Evolutionary conservation across 1,140 invertebrate genomes (phyloP), one percentile per base, ranked within the genome.

Genomic region (Leptinotarsa defecta): DNA sequence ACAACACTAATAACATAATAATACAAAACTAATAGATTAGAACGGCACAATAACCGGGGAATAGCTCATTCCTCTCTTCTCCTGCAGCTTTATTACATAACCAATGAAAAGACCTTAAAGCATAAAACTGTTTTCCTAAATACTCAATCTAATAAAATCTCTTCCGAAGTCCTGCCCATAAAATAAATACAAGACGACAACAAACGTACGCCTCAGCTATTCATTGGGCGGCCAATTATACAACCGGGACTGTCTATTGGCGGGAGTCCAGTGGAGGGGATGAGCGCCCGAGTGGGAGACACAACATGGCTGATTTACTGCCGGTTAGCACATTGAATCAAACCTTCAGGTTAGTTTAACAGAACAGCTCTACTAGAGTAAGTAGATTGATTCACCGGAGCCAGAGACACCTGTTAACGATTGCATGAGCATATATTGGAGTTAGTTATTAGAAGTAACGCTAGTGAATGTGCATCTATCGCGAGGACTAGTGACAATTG

Each of bases 251-350:
- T 64, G 20, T 65, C 24, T 62, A 81, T 82, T 81, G 82, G 80
- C 62, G 48, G 70, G 17, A n/a, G 3, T 15, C 3, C 11, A 20
- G 13, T 22, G 68, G 79, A 74, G 77, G 77, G 79, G 80, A 76
- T 70, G 73, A 52, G 48, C 61, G 68, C 57, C 27, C 8, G 49
- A 48, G 79, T 76, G 78, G 82, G 82, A 81, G 74, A 79, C 73
- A 80, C 79, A 84, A 84, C 79, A 84, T 84, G 83, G 83, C 83
- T 84, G 83, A 84, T 84, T 84, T 84, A 84, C 81, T 82, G 78
- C 73, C 78, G 70, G 77, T 74, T 78, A 77, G 73, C 63, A 64
- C 63, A 75, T 52, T 67, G 75, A 71, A 70, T 65, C 74, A 74
- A 19, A 62, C 75, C 77, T 81, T 80, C 65, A 81, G 79, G 81